Base-by-base conservation (phyloP, 2,888 invertebrate genomes). In the Zonitis immaculata region DNA sequence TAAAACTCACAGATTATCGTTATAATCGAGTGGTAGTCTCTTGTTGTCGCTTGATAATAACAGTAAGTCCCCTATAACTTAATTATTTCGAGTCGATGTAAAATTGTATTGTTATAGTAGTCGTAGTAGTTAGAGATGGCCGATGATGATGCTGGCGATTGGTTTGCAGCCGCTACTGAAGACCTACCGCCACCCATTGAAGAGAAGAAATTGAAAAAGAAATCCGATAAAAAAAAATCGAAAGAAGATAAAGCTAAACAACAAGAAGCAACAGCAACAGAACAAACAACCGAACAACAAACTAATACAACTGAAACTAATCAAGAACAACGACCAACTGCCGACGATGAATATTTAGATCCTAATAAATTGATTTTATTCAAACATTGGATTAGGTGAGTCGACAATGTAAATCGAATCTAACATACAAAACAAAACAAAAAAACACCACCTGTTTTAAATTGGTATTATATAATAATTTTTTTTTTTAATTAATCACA, bases 361-460 rank as follows among this genome's bases (percentile, higher is more conserved):
- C 80, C 82, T 26, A 80, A 82, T 63, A 85, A 82, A 66, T 83
- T 87, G 65, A 79, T 89, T 50, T 79, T 89, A 60, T 87, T 86
- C 78, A 86, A 83, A 72, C 90, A 91, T 71, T 92, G 91, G 91
- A 89, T 87, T 71, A 85, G 91, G 82, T 87, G 76, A 70, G 70
- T 35, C 26, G 12, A 47, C 25, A n/a, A n/a, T n/a, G n/a, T n/a
- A n/a, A n/a, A n/a, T n/a, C n/a, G n/a, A n/a, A n/a, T n/a, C n/a
- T n/a, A n/a, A n/a, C n/a, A n/a, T n/a, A n/a, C n/a, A n/a, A n/a
- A n/a, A n/a, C n/a, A n/a, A n/a, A n/a, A n/a, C n/a, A n/a, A n/a
- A n/a, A n/a, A n/a, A n/a, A n/a, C n/a, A n/a, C n/a, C n/a, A n/a
- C n/a, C n/a, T n/a, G n/a, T n/a, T n/a, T n/a, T n/a, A n/a, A n/a